A percentile compares a stretch with the other conserved stretches of the same genome.
Conservation (phyloP, 1,140 invertebrate genomes). For the Lordiphosa stackelbergi region DNA sequence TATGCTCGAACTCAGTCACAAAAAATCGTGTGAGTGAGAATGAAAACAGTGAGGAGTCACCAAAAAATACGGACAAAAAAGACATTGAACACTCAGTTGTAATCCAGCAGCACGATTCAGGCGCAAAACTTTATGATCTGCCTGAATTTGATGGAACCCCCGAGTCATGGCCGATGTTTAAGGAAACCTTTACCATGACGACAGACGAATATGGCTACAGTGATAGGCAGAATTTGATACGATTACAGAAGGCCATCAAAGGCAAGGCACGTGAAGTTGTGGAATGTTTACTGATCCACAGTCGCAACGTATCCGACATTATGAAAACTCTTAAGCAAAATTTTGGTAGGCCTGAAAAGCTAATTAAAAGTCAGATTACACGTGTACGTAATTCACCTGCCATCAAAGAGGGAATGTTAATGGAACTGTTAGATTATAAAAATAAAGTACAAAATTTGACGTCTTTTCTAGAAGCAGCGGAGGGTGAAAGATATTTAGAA, state of each 20-base stretch:
- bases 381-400: background rate
- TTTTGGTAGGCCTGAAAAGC: background rate
- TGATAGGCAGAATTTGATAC: background rate
- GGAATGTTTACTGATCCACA: background rate
- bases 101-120: no score
- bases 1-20: no score
- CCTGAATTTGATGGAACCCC: background rate
- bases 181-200: background rate
- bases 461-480: no score
- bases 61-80: no score
- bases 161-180: slow-evolving; percentile 1
- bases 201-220: background rate
- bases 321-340: background rate
- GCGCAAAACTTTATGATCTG: no score
- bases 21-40: no score
- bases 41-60: no score
- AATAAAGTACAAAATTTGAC: slow-evolving; percentile 48
- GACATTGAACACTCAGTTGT: no score
- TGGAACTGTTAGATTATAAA: background rate
- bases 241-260: background rate
- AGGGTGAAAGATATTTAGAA: no score
- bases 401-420: background rate
- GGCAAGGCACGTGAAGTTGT: background rate
- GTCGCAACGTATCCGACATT: background rate
- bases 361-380: background rate